These are phyloP conservation scores for Poecilia picta DNA, from an alignment of 2,797 vertebrate genomes.

Conservation along the genomic window DNA sequence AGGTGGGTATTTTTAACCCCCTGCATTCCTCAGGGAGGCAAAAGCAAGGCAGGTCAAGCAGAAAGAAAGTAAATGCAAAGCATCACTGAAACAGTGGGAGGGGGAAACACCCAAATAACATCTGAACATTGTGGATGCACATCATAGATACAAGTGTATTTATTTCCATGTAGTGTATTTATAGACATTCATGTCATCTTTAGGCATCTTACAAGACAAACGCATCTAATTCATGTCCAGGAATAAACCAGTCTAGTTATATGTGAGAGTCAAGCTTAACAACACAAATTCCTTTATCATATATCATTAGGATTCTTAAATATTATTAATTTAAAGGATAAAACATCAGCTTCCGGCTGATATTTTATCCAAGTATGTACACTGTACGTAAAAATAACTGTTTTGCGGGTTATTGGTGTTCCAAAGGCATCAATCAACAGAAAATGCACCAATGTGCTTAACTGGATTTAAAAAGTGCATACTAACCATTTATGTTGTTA, in stretches of 20 bases:
- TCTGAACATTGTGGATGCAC: not conserved
- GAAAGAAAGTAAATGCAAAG: slow-evolving; percentile 58
- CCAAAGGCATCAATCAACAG: not conserved
- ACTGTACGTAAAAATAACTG: not conserved
- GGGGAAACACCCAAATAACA: slow-evolving; percentile 6
- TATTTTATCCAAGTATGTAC: not conserved
- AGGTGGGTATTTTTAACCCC: slow-evolving; percentile 62
- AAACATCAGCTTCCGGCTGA: not conserved
- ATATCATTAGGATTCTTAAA: not conserved
- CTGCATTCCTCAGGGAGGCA: slow-evolving; percentile 20
- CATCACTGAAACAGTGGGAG: slow-evolving; percentile 7
- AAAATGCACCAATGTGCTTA: not conserved
- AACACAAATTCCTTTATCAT: not conserved
- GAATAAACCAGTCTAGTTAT: not conserved
- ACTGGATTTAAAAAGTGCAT: not conserved
- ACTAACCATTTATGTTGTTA: not conserved
- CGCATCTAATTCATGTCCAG: not conserved
- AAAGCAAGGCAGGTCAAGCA: slow-evolving; percentile 48
- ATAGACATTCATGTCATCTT: not conserved
- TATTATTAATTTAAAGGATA: not conserved
- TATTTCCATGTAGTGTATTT: not conserved
- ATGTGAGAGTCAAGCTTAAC: not conserved
- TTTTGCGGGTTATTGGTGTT: not conserved
- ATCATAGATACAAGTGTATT: not conserved
- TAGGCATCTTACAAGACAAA: not conserved